Evolutionary conservation across 2,888 invertebrate species (phyloP), one percentile per base, ranked within the genome.

Genomic region (Eustalomyia histrio): DNA sequence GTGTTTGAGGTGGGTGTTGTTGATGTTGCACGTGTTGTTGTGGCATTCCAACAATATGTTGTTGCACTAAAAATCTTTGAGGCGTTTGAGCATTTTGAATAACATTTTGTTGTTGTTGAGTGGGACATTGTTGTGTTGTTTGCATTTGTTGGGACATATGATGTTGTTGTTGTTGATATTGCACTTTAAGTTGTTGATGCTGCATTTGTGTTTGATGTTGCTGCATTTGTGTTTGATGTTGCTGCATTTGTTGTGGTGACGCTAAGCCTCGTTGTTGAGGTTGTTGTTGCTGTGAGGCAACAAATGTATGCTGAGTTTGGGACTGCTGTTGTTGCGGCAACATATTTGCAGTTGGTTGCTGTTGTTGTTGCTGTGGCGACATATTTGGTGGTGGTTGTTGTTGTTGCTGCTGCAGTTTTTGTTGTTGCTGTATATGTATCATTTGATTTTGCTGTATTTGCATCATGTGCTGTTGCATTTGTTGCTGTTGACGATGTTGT

Each of bases 1-100:
- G 43, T 14, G 79, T 21, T 43, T 35, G 79, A 8, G 71, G 60
- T n/a, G 74, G 67, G 35, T 79, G 72, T 18, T 79, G 83, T 16
- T 69, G 74, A 7, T 47, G 74, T 5, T 50, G n/a, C 8, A 21
- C 12, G 12, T 58, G 53, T 33, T 57, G 75, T 18, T 72, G 67
- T 12, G 83, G 63, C 24, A 83, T 47, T 12, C 81, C 82, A 55
- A 87, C 84, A 73, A 87, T 86, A 58, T 88, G 88, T 64, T 87
- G 88, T 39, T 86, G 87, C 24, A 87, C 87, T 79, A 88, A 85
- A 24, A 87, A 83, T 68, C 86, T 86, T 64, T 84, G 86, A 10
- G 82, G 58, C 10, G 86, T 85, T 10, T 88, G 86, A 1, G 89
- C 85, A 86, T 85, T 84, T 85, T 90, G 83, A 87, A 90, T 80